A percentile compares a stretch with the other conserved stretches of the same genome.
phyloP scores from a whole-genome alignment of 1,140 invertebrate genomes.

The Hydropsyche tenuis region DNA sequence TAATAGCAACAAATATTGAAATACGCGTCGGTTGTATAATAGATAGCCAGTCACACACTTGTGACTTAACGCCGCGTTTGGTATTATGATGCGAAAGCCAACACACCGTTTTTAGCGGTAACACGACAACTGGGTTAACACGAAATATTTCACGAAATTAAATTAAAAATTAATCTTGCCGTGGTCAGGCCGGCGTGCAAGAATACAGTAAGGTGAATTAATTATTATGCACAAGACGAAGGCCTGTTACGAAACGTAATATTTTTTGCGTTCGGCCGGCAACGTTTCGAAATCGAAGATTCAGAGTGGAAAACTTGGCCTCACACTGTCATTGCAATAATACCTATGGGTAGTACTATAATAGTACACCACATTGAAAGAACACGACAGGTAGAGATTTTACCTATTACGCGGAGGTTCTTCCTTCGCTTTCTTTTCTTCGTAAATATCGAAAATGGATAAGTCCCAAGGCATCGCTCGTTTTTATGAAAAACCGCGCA shows the following conservation, averaged over 20 bases:
- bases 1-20: neutral
- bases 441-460: conserved; percentile 6
- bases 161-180: neutral
- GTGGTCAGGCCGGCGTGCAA: conserved; percentile 16
- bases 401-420: conserved; percentile 1
- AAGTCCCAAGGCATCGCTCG: conserved; percentile 7
- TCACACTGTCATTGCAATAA: neutral
- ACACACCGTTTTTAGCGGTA: conserved; percentile 1
- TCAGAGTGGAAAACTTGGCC: conserved; percentile 25
- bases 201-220: conserved; percentile 7
- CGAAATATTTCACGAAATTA: conserved; percentile 3
- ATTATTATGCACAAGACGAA: neutral
- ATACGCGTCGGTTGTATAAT: conserved; percentile 2
- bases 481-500: neutral
- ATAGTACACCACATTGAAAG: too few relatives aligned
- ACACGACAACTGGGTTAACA: conserved; percentile 17
- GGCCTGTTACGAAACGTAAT: conserved; percentile 12
- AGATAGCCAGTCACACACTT: neutral
- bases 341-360: too few relatives aligned
- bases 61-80: neutral
- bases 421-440: neutral
- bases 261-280: neutral
- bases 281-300: conserved; percentile 10
- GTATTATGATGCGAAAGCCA: neutral
- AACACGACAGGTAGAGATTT: too few relatives aligned